Evolutionary conservation across 2,888 invertebrate genomes (phyloP).

Genomic region (Monoplex corrugatus): DNA sequence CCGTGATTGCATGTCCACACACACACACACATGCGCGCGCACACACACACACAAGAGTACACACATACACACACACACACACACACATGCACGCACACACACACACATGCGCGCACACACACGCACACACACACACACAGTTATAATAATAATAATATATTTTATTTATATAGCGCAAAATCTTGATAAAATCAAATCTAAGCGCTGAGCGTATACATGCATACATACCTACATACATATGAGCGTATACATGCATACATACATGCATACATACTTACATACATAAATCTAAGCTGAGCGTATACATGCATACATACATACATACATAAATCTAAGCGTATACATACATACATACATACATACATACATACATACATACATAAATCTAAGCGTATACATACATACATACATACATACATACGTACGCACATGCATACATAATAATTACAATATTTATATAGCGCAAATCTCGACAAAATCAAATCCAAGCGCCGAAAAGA

Average conservation of each 20-base stretch:
- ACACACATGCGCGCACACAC: neutral
- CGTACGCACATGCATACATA: no score
- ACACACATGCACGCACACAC: neutral
- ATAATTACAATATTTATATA: no score
- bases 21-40: neutral
- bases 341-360: neutral
- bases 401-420: neutral
- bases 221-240: neutral
- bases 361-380: neutral
- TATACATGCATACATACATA: neutral
- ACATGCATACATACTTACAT: neutral
- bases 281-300: neutral
- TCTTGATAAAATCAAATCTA: no score
- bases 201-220: neutral
- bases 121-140: neutral
- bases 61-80: slow-evolving; percentile 1
- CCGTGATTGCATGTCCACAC: no score
- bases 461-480: no score
- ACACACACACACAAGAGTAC: neutral
- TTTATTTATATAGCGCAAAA: no score
- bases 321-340: neutral
- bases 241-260: neutral
- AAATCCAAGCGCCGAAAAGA: no score
- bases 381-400: neutral
- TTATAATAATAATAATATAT: neutral